These are phyloP conservation scores for Notechis scutatus DNA, from an alignment of 2,113 vertebrate genomes.

Conservation along the genomic window DNA sequence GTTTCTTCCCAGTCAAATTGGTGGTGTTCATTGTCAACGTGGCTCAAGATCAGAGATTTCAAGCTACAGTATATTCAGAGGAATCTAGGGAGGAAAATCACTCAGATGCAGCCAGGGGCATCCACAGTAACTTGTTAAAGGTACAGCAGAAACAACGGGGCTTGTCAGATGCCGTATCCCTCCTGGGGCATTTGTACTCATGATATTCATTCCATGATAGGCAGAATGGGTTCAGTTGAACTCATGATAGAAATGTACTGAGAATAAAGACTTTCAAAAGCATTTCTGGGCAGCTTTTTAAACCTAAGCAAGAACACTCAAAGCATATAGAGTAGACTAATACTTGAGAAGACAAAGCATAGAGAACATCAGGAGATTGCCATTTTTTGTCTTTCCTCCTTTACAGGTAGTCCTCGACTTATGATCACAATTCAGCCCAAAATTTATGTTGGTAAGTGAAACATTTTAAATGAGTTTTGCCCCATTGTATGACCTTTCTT, in stretches of 20 bases:
- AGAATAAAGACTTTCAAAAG: background rate
- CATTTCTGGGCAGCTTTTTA: background rate
- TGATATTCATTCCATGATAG: background rate
- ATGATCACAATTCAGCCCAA: background rate
- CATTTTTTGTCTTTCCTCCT: background rate
- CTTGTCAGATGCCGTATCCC: background rate
- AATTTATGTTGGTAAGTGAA: background rate
- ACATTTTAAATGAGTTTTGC: background rate
- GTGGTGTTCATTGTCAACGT: no score
- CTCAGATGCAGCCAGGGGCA: background rate
- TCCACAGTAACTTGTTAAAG: background rate
- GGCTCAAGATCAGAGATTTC: no score
- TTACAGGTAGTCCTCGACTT: background rate
- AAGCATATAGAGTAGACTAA: background rate
- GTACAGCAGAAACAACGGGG: background rate
- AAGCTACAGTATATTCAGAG: background rate
- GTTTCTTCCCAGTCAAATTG: no score
- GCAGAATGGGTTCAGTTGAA: background rate
- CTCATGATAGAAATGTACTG: background rate
- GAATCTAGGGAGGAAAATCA: background rate
- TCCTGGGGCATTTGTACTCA: background rate
- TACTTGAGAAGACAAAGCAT: background rate
- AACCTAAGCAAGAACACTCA: background rate
- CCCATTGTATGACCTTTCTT: background rate
- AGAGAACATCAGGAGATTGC: background rate